Percentiles rank a stretch among this genome's conserved stretches.
Conservation (phyloP, 2,888 invertebrate genomes). For the Cataglyphis altisquamis region DNA sequence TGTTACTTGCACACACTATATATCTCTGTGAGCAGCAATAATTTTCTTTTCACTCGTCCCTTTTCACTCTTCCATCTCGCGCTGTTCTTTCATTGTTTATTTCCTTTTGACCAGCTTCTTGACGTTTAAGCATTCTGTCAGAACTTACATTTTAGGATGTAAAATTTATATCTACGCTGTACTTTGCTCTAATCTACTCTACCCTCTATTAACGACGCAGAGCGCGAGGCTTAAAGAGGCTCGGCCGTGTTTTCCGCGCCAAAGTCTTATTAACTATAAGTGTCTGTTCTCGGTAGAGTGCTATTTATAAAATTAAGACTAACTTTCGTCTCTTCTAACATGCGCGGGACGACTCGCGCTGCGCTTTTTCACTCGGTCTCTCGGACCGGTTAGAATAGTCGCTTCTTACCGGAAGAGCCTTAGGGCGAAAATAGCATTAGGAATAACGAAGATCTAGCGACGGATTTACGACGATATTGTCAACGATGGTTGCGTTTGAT, state of each 20-base stretch:
- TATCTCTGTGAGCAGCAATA: neutral
- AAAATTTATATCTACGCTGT: slow-evolving; percentile 37
- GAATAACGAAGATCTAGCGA: slow-evolving; percentile 72
- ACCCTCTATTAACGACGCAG: slow-evolving; percentile 53
- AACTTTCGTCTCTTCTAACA: slow-evolving; percentile 68
- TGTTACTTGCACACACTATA: neutral
- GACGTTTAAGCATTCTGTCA: neutral
- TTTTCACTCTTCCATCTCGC: too few relatives aligned
- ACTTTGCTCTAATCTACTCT: slow-evolving; percentile 38
- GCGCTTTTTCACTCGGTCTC: slow-evolving; percentile 50
- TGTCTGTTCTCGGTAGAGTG: slow-evolving; percentile 76
- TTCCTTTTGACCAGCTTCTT: neutral
- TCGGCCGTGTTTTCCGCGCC: slow-evolving; percentile 71
- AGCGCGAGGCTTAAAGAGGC: slow-evolving; percentile 44
- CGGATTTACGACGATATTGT: slow-evolving; percentile 72
- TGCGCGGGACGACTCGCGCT: slow-evolving; percentile 16
- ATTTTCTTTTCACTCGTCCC: neutral
- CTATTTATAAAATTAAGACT: slow-evolving; percentile 81
- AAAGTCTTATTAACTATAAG: slow-evolving; percentile 77
- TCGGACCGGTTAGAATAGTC: slow-evolving; percentile 22
- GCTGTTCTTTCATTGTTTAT: neutral
- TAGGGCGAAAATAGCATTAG: slow-evolving; percentile 68
- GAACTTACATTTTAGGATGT: slow-evolving; percentile 26
- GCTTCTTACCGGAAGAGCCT: slow-evolving; percentile 50
- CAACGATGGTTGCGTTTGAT: slow-evolving; percentile 54